A percentile compares a stretch with the other conserved stretches of the same genome.
phyloP scores from a whole-genome alignment of 2,797 vertebrate species.

The Leptoclinus maculatus region DNA sequence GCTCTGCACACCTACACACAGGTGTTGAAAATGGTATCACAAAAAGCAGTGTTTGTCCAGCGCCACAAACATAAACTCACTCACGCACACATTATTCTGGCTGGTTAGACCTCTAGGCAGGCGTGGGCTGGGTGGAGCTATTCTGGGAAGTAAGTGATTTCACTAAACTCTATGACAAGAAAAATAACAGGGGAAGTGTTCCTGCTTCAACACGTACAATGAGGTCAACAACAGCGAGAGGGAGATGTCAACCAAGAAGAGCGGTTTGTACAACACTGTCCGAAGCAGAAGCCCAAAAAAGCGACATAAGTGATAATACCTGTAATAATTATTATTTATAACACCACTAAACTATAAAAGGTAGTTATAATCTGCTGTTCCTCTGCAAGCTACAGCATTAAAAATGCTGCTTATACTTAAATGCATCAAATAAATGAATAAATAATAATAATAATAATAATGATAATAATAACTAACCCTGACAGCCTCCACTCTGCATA shows the following conservation, averaged over 20 bases:
- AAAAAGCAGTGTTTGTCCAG: neutral
- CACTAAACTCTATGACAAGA: neutral
- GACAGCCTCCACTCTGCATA: neutral
- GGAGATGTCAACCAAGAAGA: too few relatives aligned
- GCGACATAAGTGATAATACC: too few relatives aligned
- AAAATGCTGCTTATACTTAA: neutral
- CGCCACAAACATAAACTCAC: neutral
- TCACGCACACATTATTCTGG: neutral
- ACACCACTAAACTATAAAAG: too few relatives aligned
- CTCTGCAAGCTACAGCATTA: neutral
- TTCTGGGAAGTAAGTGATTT: neutral
- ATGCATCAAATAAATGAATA: too few relatives aligned
- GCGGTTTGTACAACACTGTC: too few relatives aligned
- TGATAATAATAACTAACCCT: neutral
- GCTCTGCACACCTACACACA: neutral
- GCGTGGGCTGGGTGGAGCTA: neutral
- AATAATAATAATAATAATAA: neutral
- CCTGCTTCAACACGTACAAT: conserved; percentile 18
- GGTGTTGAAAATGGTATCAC: neutral
- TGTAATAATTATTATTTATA: too few relatives aligned
- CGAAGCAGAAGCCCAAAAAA: too few relatives aligned
- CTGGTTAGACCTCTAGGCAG: neutral
- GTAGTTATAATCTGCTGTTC: too few relatives aligned
- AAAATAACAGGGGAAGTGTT: neutral
- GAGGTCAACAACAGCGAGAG: too few relatives aligned